phyloP scores from a whole-genome alignment of 2,888 invertebrate species.

The Ochropleura plecta region DNA sequence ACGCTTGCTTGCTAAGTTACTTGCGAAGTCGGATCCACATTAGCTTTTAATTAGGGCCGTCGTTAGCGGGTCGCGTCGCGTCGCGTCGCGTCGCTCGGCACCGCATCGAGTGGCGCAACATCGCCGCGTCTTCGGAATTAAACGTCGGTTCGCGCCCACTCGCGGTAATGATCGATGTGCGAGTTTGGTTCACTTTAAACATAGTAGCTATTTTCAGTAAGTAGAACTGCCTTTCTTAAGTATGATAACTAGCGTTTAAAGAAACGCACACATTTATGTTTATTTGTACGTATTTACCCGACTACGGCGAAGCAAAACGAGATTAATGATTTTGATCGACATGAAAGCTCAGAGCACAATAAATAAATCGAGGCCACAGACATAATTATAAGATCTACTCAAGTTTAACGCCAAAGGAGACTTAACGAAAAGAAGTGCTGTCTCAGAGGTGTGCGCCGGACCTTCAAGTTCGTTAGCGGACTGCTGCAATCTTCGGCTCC shows the following conservation, averaged over 20 bases:
- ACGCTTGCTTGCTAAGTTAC: conserved; percentile 44
- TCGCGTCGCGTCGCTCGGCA: background rate
- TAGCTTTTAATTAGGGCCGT: conserved; percentile 65
- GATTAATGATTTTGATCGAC: background rate
- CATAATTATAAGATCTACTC: background rate
- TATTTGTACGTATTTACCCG: too few species aligned
- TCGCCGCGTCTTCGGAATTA: conserved; percentile 12
- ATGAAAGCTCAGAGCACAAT: background rate
- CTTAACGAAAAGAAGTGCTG: background rate
- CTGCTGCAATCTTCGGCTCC: background rate
- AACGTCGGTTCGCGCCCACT: background rate
- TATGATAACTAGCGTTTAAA: background rate
- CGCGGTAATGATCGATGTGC: background rate
- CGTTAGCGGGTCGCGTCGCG: conserved; percentile 32
- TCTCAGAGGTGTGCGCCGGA: background rate
- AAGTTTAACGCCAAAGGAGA: conserved; percentile 5
- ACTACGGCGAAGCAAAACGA: too few species aligned
- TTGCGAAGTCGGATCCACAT: conserved; percentile 51
- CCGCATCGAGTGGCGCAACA: conserved; percentile 5
- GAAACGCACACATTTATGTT: background rate
- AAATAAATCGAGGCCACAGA: background rate
- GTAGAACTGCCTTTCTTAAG: background rate
- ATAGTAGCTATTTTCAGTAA: background rate
- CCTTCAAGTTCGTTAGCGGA: background rate
- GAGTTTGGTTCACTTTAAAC: background rate